Percentiles rank a stretch among this genome's conserved stretches.
phyloP scores from a whole-genome alignment of 2,113 vertebrate genomes.

The Gallinago undulata region DNA sequence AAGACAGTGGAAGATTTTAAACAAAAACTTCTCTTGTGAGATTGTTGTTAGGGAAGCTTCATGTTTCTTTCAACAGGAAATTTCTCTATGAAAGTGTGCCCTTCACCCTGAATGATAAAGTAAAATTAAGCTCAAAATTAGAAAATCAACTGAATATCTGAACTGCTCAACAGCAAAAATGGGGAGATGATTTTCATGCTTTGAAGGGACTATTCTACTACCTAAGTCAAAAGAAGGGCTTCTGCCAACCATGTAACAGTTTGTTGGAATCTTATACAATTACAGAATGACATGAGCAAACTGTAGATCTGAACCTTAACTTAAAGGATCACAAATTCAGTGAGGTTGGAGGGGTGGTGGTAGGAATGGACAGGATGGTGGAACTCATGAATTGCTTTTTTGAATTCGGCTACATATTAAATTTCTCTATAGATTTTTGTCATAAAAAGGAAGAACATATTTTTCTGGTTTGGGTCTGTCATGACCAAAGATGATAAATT shows the following conservation, averaged over 20 bases:
- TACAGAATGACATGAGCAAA: neutral
- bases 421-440: neutral
- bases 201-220: neutral
- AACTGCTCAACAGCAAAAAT: neutral
- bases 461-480: neutral
- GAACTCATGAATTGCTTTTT: neutral
- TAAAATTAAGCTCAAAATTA: neutral
- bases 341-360: neutral
- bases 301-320: neutral
- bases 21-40: neutral
- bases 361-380: neutral
- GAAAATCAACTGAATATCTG: neutral
- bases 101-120: neutral
- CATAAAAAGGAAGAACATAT: neutral
- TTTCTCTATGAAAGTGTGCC: neutral
- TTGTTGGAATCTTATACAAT: neutral
- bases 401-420: neutral
- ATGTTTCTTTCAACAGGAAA: neutral
- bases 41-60: neutral
- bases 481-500: neutral
- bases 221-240: neutral
- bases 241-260: neutral
- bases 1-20: conserved; percentile 19
- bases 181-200: neutral
- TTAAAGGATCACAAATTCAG: neutral